A percentile compares a stretch with the other conserved stretches of the same genome.
Evolutionary conservation across 1,140 invertebrate genomes (phyloP).

Genomic region (Orius laevigatus): DNA sequence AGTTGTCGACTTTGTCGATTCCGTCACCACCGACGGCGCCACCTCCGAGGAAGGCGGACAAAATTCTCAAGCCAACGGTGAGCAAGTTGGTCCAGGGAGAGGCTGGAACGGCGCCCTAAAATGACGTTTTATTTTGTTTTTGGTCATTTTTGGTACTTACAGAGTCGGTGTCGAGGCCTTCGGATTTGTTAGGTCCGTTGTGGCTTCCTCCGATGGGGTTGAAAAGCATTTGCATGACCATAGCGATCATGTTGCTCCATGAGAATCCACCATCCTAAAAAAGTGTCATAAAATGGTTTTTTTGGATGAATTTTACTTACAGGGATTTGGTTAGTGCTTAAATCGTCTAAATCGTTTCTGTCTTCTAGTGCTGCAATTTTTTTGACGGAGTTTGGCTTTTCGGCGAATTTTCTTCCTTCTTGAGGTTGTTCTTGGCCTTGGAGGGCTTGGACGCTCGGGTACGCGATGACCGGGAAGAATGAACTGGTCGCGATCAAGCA

Average conservation of each 20-base stretch:
- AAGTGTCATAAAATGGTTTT: background rate
- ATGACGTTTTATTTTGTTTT: background rate
- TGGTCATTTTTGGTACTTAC: slow-evolving; percentile 11
- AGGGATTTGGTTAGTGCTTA: slow-evolving; percentile 60
- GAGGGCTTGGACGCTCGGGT: slow-evolving; percentile 17
- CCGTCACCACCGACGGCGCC: slow-evolving; percentile 55
- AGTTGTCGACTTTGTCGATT: slow-evolving; percentile 77
- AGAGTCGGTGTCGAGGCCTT: slow-evolving; percentile 40
- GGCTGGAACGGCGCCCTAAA: slow-evolving; percentile 34
- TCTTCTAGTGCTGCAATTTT: slow-evolving; percentile 61
- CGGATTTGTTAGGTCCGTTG: slow-evolving; percentile 61
- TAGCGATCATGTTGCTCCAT: slow-evolving; percentile 68
- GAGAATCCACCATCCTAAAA: slow-evolving; percentile 50
- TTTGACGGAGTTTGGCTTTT: slow-evolving; percentile 73
- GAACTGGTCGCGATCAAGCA: slow-evolving; percentile 18
- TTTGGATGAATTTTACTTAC: slow-evolving; percentile 25
- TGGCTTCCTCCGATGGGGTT: slow-evolving; percentile 34
- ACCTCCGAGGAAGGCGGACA: slow-evolving; percentile 59
- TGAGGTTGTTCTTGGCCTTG: slow-evolving; percentile 12
- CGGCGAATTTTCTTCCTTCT: slow-evolving; percentile 59
- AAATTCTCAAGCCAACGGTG: slow-evolving; percentile 61
- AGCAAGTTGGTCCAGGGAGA: slow-evolving; percentile 74
- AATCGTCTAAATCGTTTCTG: slow-evolving; percentile 45
- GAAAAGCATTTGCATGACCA: slow-evolving; percentile 74
- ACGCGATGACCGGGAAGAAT: slow-evolving; percentile 19